These are phyloP conservation scores for Clupea harengus DNA, from an alignment of 2,113 vertebrate species.

Conservation along the genomic window DNA sequence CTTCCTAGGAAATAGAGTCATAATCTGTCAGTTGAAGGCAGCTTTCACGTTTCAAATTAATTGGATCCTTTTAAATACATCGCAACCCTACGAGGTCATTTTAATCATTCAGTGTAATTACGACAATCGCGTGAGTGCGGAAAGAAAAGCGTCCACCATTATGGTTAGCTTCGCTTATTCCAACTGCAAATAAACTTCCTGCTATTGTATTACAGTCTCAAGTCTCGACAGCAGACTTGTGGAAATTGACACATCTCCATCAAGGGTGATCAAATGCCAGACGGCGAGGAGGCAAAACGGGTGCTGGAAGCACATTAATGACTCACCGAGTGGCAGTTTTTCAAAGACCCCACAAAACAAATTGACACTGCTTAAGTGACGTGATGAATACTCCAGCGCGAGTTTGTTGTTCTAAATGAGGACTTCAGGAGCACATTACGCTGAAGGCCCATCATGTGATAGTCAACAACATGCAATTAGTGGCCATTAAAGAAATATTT, in stretches of 20 bases:
- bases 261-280: not conserved
- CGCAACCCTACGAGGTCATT: constrained; percentile 68
- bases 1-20: constrained; percentile 53
- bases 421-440: not conserved
- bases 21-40: constrained; percentile 59
- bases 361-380: not conserved
- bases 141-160: not conserved
- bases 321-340: not conserved
- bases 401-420: not conserved
- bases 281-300: not conserved
- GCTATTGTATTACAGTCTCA: not conserved
- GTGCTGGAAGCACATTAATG: not conserved
- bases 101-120: constrained; percentile 74
- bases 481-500: no score
- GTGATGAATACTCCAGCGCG: not conserved
- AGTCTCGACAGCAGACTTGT: not conserved
- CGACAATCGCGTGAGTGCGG: constrained; percentile 48
- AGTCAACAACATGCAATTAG: not conserved
- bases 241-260: not conserved
- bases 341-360: not conserved
- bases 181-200: not conserved
- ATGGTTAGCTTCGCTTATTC: not conserved
- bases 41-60: constrained; percentile 58
- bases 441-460: not conserved
- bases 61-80: constrained; percentile 63